phyloP scores from a whole-genome alignment of 1,140 invertebrate species.

The Macrostomum lignano region DNA sequence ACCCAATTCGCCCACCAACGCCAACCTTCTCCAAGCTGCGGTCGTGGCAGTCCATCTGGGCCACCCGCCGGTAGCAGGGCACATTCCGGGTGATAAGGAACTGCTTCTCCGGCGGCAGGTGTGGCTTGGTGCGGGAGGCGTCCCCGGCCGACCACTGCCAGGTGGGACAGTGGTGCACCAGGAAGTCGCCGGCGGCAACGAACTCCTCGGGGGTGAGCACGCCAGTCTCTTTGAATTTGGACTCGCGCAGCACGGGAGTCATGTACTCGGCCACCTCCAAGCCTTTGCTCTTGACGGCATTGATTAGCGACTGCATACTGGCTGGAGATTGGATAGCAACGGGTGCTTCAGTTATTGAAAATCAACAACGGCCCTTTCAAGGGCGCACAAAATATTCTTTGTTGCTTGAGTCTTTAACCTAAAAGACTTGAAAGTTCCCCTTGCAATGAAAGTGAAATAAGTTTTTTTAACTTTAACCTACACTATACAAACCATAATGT shows the following conservation, averaged over 20 bases:
- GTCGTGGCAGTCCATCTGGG: too few species aligned
- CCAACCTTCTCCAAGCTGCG: too few species aligned
- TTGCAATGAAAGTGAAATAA: too few species aligned
- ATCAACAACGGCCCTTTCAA: too few species aligned
- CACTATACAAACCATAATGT: too few species aligned
- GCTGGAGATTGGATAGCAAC: too few species aligned
- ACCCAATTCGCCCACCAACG: too few species aligned
- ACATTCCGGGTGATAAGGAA: slow-evolving; percentile 76
- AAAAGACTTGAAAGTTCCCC: too few species aligned
- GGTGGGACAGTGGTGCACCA: slow-evolving; percentile 93
- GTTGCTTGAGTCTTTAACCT: too few species aligned
- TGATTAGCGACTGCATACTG: slow-evolving; percentile 90
- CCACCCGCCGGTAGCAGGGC: slow-evolving; percentile 63
- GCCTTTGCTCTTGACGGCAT: slow-evolving; percentile 70
- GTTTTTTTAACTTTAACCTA: too few species aligned
- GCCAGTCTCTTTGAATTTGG: slow-evolving; percentile 88
- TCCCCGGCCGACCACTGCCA: slow-evolving; percentile 87
- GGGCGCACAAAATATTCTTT: too few species aligned
- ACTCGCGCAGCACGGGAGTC: slow-evolving; percentile 86
- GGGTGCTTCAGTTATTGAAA: too few species aligned
- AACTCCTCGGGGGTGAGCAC: slow-evolving; percentile 67
- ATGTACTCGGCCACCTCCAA: slow-evolving; percentile 75
- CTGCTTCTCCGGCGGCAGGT: slow-evolving; percentile 76
- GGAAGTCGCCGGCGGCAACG: slow-evolving; percentile 79
- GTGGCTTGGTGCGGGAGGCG: slow-evolving; percentile 46